phyloP scores from a whole-genome alignment of 2,888 invertebrate species.

The Drosophila lacicola region DNA sequence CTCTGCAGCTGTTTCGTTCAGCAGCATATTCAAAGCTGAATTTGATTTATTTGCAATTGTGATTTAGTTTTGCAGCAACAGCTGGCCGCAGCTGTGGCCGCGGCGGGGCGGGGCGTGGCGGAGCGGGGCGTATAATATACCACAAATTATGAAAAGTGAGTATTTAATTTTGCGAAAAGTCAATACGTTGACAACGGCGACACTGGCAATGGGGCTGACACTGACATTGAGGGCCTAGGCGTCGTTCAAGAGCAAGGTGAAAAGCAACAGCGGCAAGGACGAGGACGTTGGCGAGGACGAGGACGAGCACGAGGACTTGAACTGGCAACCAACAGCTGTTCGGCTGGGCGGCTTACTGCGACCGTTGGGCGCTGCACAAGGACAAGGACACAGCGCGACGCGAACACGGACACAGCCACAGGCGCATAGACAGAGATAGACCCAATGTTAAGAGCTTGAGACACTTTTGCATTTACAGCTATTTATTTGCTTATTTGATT shows the following conservation, averaged over 20 bases:
- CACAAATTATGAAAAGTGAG: constrained; percentile 14
- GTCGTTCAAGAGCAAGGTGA: constrained; percentile 74
- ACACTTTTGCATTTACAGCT: constrained; percentile 24
- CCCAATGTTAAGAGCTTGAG: constrained; percentile 23
- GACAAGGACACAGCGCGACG: constrained; percentile 62
- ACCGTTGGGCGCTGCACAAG: constrained; percentile 69
- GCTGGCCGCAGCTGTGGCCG: constrained; percentile 19
- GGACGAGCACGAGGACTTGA: constrained; percentile 29
- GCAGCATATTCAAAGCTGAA: constrained; percentile 10
- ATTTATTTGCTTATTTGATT: not conserved
- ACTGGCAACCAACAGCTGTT: constrained; percentile 69
- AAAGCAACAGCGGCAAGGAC: constrained; percentile 18
- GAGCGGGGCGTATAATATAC: not conserved
- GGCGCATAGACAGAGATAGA: not conserved
- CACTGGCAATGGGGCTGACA: constrained; percentile 66
- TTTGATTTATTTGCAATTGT: constrained; percentile 14
- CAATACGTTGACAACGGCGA: constrained; percentile 34
- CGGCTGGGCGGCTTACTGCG: constrained; percentile 40
- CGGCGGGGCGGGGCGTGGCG: constrained; percentile 7
- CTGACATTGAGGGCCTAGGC: constrained; percentile 49
- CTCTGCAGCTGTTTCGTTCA: constrained; percentile 48
- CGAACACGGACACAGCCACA: constrained; percentile 30
- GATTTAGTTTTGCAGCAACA: constrained; percentile 38
- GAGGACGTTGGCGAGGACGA: constrained; percentile 21
- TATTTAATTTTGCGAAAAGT: constrained; percentile 38